Evolutionary conservation across 2,113 vertebrate species (phyloP).

Genomic region (Ondatra zibethicus): DNA sequence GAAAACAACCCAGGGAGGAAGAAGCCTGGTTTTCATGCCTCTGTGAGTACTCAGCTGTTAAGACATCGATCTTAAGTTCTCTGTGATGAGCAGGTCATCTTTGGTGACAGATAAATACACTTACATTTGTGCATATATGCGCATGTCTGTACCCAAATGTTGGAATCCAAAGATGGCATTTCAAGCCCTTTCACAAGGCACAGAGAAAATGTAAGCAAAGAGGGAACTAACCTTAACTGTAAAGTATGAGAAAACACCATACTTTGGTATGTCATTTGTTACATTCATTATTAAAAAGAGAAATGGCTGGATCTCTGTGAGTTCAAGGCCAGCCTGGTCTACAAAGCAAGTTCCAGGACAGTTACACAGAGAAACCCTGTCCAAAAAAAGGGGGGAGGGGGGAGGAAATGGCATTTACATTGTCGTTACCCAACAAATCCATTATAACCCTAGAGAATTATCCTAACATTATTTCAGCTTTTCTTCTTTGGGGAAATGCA

Average conservation of each 20-base stretch:
- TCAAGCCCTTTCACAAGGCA: background rate
- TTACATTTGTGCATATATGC: background rate
- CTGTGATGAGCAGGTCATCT: background rate
- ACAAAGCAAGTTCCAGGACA: too few relatives aligned
- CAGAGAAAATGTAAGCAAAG: background rate
- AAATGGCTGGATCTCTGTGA: background rate
- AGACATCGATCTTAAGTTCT: background rate
- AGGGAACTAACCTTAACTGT: background rate
- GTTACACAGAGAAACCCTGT: too few relatives aligned
- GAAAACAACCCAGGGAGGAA: background rate
- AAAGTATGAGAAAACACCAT: background rate
- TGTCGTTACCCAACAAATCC: slow-evolving; percentile 8
- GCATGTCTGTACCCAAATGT: background rate
- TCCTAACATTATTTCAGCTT: background rate
- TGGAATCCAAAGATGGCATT: background rate
- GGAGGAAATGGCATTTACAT: background rate
- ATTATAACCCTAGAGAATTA: background rate
- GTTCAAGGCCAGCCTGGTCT: too few relatives aligned
- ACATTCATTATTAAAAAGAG: background rate
- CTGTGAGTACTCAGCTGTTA: background rate
- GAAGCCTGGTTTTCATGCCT: background rate
- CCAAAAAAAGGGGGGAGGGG: too few relatives aligned
- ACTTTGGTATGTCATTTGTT: background rate
- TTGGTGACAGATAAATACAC: background rate
- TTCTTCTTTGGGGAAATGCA: slow-evolving; percentile 5